Evolutionary conservation across 2,797 vertebrate genomes (phyloP), one percentile per base, ranked within the genome.

Genomic region (Sphenodon punctatus): DNA sequence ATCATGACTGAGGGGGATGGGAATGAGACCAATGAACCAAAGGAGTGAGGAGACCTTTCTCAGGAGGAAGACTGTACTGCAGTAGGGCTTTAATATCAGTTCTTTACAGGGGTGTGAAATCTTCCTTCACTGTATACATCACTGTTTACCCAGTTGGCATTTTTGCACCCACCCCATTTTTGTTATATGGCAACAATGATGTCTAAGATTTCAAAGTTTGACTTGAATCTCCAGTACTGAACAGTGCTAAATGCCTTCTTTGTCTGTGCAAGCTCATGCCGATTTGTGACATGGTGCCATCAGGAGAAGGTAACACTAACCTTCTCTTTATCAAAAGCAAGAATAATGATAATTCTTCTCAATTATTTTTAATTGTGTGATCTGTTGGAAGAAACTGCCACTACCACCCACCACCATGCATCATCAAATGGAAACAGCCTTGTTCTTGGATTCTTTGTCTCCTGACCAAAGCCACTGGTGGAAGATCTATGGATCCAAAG

Each of bases 221-320:
- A 73, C 75, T 48, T 76, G 65, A 43, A 78, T 36, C 73, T 68
- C 75, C 63, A 32, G 46, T 9, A 25, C 27, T n/a, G 25, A 7
- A 36, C 8, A 27, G 88, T 32, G 38, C 55, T 9, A 39, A 85
- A 10, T 5, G 8, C 12, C 30, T 51, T 43, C 56, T 42, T 73
- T n/a, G 8, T 19, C 77, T 58, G 41, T 1, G 1, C 11, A 23
- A 68, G 23, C 15, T 12, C 34, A 67, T 58, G 45, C 58, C 58
- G 0, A 0, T 3, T 0, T 0, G 38, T 7, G 34, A 16, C 27
- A 1, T 0, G 43, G 27, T 59, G 53, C 68, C 80, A 36, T 12
- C 32, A 20, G 48, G 17, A 59, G 2, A 80, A 64, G 71, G 7
- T 32, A 84, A 55, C 36, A 2, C 66, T 56, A 36, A 1, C 0